These are phyloP conservation scores for Embidobia sp. DNA, from an alignment of 2,888 invertebrate species.

Conservation along the genomic window DNA sequence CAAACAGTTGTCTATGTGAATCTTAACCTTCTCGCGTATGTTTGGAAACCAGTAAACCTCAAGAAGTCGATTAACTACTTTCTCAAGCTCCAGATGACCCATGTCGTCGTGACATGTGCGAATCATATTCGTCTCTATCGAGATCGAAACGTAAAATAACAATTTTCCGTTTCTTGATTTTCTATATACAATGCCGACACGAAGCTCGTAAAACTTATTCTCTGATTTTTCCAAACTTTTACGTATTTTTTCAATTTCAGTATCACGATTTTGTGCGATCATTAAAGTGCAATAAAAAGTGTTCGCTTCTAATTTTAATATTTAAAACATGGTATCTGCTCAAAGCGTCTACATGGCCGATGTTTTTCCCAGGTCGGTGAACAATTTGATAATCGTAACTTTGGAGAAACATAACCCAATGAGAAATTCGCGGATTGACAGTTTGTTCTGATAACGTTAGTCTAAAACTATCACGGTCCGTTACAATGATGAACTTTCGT, in stretches of 20 bases:
- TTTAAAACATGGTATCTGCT: not conserved
- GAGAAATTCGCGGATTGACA: slow-evolving; percentile 68
- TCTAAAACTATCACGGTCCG: slow-evolving; percentile 25
- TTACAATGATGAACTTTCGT: slow-evolving; percentile 69
- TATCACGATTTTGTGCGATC: slow-evolving; percentile 4
- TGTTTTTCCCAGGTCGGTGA: slow-evolving; percentile 16
- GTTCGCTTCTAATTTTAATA: not conserved
- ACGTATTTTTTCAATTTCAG: not conserved
- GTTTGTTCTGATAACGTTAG: slow-evolving; percentile 68
- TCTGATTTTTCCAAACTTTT: not conserved
- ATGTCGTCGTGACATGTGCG: slow-evolving; percentile 1
- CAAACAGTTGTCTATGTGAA: not conserved
- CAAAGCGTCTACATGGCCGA: slow-evolving; percentile 1
- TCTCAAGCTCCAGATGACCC: not conserved
- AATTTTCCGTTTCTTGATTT: not conserved
- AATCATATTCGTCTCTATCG: slow-evolving; percentile 48
- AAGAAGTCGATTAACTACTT: not conserved
- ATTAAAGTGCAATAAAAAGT: not conserved
- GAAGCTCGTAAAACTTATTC: not conserved
- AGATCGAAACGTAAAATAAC: slow-evolving; percentile 67
- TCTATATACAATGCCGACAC: not conserved
- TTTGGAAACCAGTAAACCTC: slow-evolving; percentile 3
- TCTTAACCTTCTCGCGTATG: not conserved
- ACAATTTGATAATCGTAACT: not conserved
- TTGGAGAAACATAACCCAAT: slow-evolving; percentile 65